These are phyloP conservation scores for Fistularia tabacaria DNA, from an alignment of 2,797 vertebrate genomes.

Conservation along the genomic window DNA sequence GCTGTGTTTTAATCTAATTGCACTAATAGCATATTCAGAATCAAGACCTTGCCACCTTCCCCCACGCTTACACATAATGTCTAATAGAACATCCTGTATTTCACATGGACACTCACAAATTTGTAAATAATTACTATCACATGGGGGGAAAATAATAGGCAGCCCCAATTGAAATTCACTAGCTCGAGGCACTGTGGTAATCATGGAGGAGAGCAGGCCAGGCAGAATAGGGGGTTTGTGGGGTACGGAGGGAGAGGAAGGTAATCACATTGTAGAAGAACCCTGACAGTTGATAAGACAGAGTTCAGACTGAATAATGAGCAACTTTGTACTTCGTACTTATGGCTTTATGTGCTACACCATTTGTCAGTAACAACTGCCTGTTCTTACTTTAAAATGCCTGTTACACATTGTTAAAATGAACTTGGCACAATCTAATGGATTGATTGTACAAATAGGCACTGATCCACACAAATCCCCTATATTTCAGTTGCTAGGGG, in stretches of 20 bases:
- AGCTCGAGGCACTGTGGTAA: conserved; percentile 74
- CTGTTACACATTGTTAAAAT: conserved; percentile 59
- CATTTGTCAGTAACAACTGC: conserved; percentile 67
- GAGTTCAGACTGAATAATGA: conserved; percentile 71
- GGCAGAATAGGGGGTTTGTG: conserved; percentile 43
- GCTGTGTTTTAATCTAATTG: conserved; percentile 70
- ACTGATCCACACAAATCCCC: conserved; percentile 53
- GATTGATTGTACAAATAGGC: conserved; percentile 56
- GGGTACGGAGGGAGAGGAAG: conserved; percentile 48
- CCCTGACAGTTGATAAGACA: conserved; percentile 71
- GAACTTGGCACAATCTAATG: conserved; percentile 56
- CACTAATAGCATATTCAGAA: conserved; percentile 73
- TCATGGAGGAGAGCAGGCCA: conserved; percentile 65
- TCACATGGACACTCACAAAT: conserved; percentile 73
- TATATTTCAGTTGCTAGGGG: conserved; percentile 34
- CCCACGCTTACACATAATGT: conserved; percentile 62
- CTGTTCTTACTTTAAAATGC: conserved; percentile 47
- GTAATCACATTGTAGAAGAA: conserved; percentile 68
- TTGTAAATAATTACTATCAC: conserved; percentile 82
- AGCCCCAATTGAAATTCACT: conserved; percentile 74
- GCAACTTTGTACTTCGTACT: conserved; percentile 70
- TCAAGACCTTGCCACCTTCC: conserved; percentile 58
- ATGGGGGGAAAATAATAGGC: conserved; percentile 74
- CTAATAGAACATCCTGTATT: conserved; percentile 75
- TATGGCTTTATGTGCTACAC: conserved; percentile 58